Base-by-base conservation (phyloP, 2,113 vertebrate species). In the Ceyx margarethae region DNA sequence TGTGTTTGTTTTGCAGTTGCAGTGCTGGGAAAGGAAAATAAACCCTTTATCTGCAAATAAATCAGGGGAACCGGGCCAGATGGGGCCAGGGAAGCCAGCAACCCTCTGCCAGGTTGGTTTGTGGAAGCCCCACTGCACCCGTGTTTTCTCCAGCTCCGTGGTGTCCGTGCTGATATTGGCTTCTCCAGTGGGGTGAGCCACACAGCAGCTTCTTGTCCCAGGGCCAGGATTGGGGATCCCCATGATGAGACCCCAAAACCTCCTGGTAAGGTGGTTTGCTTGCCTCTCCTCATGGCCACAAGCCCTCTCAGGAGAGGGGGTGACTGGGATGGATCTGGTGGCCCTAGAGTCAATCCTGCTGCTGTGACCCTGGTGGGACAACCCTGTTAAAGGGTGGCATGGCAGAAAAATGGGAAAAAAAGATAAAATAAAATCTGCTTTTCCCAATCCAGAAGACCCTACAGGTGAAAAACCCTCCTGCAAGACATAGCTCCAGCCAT, bases 21-120 rank as follows among this genome's bases (percentile, higher is more conserved):
- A 13, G 40, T 0, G 2, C 73, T 94, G 95, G 86, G 95, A 93
- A 95, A 95, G 15, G 89, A 88, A 94, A 96, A 96, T n/a, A 94
- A 95, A 86, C 15, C 25, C 29, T 67, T 66, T 67, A 33, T 74
- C 68, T 81, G 81, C 65, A 81, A 93, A 93, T 58, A 91, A 64
- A 74, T 9, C 3, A 2, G 56, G 56, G 86, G 83, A 83, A 54
- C 20, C 0, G 4, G 64, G 68, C 83, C 80, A 66, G 69, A 57
- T 0, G 2, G 68, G 80, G 56, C 35, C 37, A 76, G 45, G 31
- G 1, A 1, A 57, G 61, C 15, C 26, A 22, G 40, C 17, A 66
- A n/a, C 40, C 4, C 15, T 42, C 25, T 0, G 10, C n/a, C 0
- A 3, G 29, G 51, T 13, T 14, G 61, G 25, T 37, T 42, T 80